These are phyloP conservation scores for Heptranchias perlo DNA, from an alignment of 2,113 vertebrate species.

Conservation along the genomic window DNA sequence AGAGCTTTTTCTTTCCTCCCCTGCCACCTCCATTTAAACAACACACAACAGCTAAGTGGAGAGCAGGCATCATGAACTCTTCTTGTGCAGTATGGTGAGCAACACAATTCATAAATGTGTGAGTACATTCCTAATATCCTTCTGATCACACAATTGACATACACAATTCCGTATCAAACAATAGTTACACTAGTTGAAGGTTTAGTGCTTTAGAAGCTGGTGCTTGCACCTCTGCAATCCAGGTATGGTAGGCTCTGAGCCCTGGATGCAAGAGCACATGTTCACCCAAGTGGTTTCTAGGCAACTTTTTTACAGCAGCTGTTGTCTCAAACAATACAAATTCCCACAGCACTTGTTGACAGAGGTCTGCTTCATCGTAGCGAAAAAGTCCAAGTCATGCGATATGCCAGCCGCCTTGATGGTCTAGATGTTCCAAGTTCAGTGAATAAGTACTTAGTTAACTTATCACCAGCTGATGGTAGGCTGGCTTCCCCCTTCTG, in stretches of 20 bases:
- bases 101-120: background rate
- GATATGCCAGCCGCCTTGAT: background rate
- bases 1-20: background rate
- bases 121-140: background rate
- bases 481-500: background rate
- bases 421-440: background rate
- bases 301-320: background rate
- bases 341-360: background rate
- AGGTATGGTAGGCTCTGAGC: background rate
- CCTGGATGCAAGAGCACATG: background rate
- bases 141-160: background rate
- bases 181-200: background rate
- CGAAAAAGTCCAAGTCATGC: background rate
- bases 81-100: background rate
- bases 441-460: background rate
- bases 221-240: background rate
- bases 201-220: background rate
- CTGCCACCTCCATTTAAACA: background rate
- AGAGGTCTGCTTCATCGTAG: background rate
- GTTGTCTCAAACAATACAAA: background rate
- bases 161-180: background rate
- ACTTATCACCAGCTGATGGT: background rate
- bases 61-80: background rate
- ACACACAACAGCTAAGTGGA: background rate
- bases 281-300: background rate